A percentile compares a stretch with the other conserved stretches of the same genome.
phyloP scores from a whole-genome alignment of 2,888 invertebrate species.

The Myathropa florea region DNA sequence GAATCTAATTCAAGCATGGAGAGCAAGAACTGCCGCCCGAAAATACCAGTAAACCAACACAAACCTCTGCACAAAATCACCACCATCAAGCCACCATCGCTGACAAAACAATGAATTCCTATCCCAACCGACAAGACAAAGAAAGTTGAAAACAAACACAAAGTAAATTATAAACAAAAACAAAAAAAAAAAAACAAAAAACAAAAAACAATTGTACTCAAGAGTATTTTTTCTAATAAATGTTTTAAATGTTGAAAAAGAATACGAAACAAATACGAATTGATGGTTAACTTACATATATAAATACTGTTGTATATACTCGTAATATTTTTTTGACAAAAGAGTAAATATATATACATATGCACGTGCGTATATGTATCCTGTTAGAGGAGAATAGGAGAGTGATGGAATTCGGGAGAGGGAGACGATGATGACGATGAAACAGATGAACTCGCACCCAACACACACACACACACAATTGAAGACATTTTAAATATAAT shows the following conservation, averaged over 20 bases:
- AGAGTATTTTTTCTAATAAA: conserved; percentile 69
- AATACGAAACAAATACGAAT: conserved; percentile 34
- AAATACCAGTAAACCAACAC: conserved; percentile 84
- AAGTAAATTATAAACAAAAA: too few relatives aligned
- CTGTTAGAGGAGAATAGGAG: conserved; percentile 27
- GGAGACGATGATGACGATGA: neutral
- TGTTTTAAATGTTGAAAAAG: conserved; percentile 63
- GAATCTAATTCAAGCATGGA: conserved; percentile 92
- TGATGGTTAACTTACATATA: conserved; percentile 66
- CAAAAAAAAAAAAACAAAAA: too few relatives aligned
- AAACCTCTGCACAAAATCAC: conserved; percentile 47
- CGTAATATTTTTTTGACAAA: conserved; percentile 50
- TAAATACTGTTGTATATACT: conserved; percentile 66
- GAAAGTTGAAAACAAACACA: conserved; percentile 10
- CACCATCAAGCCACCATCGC: conserved; percentile 34
- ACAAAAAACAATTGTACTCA: conserved; percentile 44
- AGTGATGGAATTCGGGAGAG: conserved; percentile 25
- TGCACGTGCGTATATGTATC: neutral
- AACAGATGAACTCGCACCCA: conserved; percentile 56
- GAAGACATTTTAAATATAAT: conserved; percentile 61
- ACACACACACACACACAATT: conserved; percentile 42
- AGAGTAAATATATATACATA: conserved; percentile 8
- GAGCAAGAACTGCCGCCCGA: conserved; percentile 86
- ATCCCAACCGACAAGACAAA: conserved; percentile 61
- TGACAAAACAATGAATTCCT: conserved; percentile 52